phyloP scores from a whole-genome alignment of 2,888 invertebrate species.

The Carpatolechia fugitivella region DNA sequence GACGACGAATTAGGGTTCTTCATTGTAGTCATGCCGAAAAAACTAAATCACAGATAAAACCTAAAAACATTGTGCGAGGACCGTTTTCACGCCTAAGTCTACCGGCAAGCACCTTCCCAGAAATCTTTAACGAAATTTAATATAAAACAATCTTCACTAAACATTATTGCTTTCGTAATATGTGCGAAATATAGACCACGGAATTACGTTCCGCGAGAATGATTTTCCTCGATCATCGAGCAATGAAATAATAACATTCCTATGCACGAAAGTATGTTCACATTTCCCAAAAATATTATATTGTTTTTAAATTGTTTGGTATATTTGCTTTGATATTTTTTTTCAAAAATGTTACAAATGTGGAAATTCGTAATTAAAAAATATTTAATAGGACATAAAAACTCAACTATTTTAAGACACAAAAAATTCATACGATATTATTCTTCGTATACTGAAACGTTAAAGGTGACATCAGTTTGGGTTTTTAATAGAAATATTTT shows the following conservation, averaged over 20 bases:
- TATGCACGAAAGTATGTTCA: constrained; percentile 20
- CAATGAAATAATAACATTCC: constrained; percentile 44
- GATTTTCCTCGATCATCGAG: constrained; percentile 46
- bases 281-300: not conserved
- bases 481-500: not conserved
- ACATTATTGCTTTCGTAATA: constrained; percentile 76
- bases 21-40: constrained; percentile 71
- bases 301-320: too few species aligned
- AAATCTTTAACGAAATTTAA: constrained; percentile 70
- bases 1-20: constrained; percentile 72
- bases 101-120: constrained; percentile 70
- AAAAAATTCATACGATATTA: too few species aligned
- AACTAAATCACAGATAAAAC: constrained; percentile 68
- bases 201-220: constrained; percentile 65
- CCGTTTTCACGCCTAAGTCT: constrained; percentile 52
- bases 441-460: not conserved
- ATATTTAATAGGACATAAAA: too few species aligned
- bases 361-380: too few species aligned
- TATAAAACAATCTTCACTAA: constrained; percentile 62
- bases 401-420: too few species aligned
- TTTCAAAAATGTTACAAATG: too few species aligned
- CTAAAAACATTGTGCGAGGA: constrained; percentile 62
- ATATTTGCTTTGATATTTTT: too few species aligned
- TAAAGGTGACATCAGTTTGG: not conserved
- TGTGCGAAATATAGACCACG: constrained; percentile 63